These are phyloP conservation scores for Lytechinus variegatus DNA, from an alignment of 35 echinoderm and acorn worm species.

Conservation along the genomic window DNA sequence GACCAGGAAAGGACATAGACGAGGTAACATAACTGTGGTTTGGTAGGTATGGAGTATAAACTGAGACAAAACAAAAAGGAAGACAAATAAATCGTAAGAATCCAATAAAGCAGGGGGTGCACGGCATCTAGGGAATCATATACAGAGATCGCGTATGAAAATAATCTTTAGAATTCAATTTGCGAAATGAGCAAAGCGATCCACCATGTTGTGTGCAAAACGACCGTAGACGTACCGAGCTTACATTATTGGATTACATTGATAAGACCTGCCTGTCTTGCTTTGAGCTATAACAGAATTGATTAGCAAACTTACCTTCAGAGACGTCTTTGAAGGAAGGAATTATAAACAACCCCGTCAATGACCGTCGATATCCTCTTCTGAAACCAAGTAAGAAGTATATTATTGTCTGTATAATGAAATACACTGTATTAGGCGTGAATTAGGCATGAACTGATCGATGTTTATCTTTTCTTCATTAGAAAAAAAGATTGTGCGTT, in stretches of 20 bases:
- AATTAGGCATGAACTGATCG: too few relatives aligned
- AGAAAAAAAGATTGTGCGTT: too few relatives aligned
- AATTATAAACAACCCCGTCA: background rate
- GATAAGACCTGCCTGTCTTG: background rate
- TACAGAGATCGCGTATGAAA: background rate
- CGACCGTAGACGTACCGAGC: background rate
- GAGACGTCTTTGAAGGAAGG: background rate
- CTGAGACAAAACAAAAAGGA: background rate
- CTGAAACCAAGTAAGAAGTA: too few relatives aligned
- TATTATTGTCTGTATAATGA: too few relatives aligned
- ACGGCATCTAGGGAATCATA: background rate
- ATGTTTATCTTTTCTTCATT: too few relatives aligned
- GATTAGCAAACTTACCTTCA: background rate
- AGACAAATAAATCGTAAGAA: background rate
- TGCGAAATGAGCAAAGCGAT: background rate
- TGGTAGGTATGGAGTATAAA: background rate
- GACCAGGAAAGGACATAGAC: too few relatives aligned
- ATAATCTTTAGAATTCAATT: conserved; percentile 21
- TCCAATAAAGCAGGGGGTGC: background rate
- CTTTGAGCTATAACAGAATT: background rate
- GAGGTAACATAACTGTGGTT: background rate
- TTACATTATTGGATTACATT: background rate
- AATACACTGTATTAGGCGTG: too few relatives aligned
- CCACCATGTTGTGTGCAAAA: background rate
- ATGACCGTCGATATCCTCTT: background rate